phyloP scores from a whole-genome alignment of 2,888 invertebrate genomes.

The Arge pagana region DNA sequence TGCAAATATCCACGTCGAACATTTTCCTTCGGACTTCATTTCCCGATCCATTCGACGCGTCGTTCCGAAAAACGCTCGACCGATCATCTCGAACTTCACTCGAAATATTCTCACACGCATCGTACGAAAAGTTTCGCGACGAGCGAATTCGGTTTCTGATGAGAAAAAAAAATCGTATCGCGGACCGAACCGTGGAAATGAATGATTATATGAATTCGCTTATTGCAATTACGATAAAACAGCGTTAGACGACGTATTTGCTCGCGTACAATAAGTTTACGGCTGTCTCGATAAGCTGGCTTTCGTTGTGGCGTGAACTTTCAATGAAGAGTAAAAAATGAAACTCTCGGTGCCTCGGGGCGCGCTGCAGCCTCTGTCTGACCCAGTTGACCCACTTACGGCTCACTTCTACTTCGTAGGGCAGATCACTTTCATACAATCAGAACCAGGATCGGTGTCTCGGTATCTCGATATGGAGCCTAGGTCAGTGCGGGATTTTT shows the following conservation, averaged over 20 bases:
- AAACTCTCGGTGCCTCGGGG: slow-evolving; percentile 24
- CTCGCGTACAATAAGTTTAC: too few relatives aligned
- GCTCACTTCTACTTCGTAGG: slow-evolving; percentile 29
- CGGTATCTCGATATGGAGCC: slow-evolving; percentile 28
- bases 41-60: too few relatives aligned
- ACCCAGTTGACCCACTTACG: slow-evolving; percentile 33
- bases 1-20: too few relatives aligned
- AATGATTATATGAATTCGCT: slow-evolving; percentile 29
- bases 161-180: slow-evolving; percentile 1
- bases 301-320: slow-evolving; percentile 24
- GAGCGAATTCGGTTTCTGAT: too few relatives aligned
- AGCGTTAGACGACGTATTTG: slow-evolving; percentile 6
- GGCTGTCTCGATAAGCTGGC: too few relatives aligned
- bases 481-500: slow-evolving; percentile 37
- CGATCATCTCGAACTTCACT: too few relatives aligned
- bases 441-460: slow-evolving; percentile 14
- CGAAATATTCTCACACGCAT: too few relatives aligned
- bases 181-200: slow-evolving; percentile 6
- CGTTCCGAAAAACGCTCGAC: too few relatives aligned
- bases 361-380: slow-evolving; percentile 27
- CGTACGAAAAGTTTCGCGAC: too few relatives aligned
- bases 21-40: too few relatives aligned
- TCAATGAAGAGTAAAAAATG: slow-evolving; percentile 27
- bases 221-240: too few relatives aligned
- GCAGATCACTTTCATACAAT: slow-evolving; percentile 39